Conservation (phyloP, 2,113 vertebrate genomes). For the Grus americana region DNA sequence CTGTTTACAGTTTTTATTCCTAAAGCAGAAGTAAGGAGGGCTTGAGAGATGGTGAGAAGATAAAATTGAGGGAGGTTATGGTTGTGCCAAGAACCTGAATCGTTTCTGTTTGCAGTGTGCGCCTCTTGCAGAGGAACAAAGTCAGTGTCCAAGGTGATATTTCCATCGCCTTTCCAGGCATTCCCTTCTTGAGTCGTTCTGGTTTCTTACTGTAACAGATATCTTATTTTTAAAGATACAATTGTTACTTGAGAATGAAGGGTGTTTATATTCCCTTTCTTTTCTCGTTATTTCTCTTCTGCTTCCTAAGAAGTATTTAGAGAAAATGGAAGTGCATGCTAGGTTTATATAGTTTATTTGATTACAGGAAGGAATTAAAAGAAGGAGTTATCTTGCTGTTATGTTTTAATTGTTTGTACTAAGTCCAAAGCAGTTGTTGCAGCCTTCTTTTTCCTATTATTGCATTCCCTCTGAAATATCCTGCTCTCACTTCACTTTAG, state of each 20-base stretch:
- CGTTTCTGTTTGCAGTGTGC: not conserved
- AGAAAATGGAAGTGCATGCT: not conserved
- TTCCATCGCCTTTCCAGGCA: not conserved
- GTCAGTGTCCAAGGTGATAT: not conserved
- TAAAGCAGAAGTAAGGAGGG: not conserved
- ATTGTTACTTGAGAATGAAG: not conserved
- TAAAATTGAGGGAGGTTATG: not conserved
- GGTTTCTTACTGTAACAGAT: not conserved
- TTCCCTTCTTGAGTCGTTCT: not conserved
- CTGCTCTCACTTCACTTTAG: not conserved
- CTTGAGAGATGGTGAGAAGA: not conserved
- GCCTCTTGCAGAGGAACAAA: not conserved
- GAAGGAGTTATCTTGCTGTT: not conserved
- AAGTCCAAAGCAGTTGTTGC: not conserved
- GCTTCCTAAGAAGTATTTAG: not conserved
- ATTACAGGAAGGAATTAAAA: not conserved
- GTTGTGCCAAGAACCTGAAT: not conserved
- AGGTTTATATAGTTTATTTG: not conserved
- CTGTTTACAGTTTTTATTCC: not conserved
- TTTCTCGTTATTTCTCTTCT: not conserved
- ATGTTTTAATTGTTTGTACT: not conserved
- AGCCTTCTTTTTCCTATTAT: not conserved
- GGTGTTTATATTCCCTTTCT: not conserved
- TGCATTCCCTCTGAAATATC: not conserved
- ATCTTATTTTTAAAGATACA: not conserved